Base-by-base conservation (phyloP, 2,797 vertebrate species). In the Oophaga sylvatica region DNA sequence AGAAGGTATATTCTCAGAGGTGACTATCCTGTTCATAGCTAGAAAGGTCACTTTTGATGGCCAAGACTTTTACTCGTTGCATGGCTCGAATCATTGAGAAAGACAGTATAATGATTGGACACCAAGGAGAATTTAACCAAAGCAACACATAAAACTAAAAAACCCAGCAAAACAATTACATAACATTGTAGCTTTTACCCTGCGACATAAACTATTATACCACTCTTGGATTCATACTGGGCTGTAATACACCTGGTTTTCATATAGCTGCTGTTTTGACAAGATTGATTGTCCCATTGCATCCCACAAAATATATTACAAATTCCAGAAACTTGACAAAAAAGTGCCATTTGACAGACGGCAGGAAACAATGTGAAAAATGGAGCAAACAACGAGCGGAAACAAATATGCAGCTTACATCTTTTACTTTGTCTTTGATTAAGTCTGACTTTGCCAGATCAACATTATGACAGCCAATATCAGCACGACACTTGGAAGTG, bases 321-420 rank as follows among this genome's bases (percentile, higher is more conserved):
- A 57, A 82, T 82, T 82, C 65, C 48, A 70, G 48, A 82, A 82
- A 70, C n/a, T 70, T 82, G 45, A 65, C 80, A 70, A 82, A 70
- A 78, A 82, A 70, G 63, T 9, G 20, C 65, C 65, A 29, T 29
- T 31, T 82, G 63, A 70, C 80, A 68, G 80, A 82, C 48, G 26
- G 5, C 26, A 57, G 63, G 53, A 45, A 70, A 57, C 45, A 82
- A 29, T n/a, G 19, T 82, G 80, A 57, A 82, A 82, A 82, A 82
- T 82, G 80, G 53, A 82, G 57, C 20, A 19, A 48, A 70, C 89
- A 89, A 65, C 75, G 83, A 11, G 59, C 9, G 20, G 90, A 86
- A 56, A 90, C 53, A 92, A 90, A 82, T 65, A 83, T 8, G 31
- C 87, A 88, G 83, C 75, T 20, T 80, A 85, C 75, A 79, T 56